phyloP scores from a whole-genome alignment of 2,113 vertebrate genomes.

The Microcebus griseorufus region DNA sequence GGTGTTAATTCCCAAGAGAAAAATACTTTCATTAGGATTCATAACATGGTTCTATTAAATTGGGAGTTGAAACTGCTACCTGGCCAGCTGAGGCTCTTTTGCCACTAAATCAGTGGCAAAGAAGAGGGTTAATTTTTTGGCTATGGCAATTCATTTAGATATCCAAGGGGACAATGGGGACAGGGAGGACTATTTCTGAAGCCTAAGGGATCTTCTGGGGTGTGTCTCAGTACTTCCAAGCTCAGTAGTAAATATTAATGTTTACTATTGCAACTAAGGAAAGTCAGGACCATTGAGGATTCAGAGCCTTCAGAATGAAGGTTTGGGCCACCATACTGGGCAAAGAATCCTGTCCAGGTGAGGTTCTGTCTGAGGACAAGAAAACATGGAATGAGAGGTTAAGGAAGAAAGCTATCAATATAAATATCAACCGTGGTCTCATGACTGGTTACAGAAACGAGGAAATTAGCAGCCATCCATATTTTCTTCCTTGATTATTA shows the following conservation, averaged over 20 bases:
- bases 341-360: background rate
- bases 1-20: background rate
- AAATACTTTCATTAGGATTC: background rate
- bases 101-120: background rate
- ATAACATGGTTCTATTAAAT: background rate
- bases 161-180: background rate
- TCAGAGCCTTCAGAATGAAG: background rate
- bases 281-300: background rate
- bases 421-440: background rate
- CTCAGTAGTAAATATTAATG: background rate
- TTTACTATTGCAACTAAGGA: background rate
- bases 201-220: background rate
- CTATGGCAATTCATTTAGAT: background rate
- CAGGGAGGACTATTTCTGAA: background rate
- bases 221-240: background rate
- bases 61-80: background rate
- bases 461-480: background rate
- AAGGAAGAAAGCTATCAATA: slow-evolving; percentile 1
- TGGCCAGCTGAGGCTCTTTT: background rate
- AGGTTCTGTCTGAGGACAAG: background rate
- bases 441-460: background rate
- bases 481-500: background rate
- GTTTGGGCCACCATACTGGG: background rate
- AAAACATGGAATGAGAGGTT: background rate
- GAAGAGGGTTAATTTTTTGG: background rate